Evolutionary conservation across 2,113 vertebrate species (phyloP).

Genomic region (Oncorhynchus clarkii): DNA sequence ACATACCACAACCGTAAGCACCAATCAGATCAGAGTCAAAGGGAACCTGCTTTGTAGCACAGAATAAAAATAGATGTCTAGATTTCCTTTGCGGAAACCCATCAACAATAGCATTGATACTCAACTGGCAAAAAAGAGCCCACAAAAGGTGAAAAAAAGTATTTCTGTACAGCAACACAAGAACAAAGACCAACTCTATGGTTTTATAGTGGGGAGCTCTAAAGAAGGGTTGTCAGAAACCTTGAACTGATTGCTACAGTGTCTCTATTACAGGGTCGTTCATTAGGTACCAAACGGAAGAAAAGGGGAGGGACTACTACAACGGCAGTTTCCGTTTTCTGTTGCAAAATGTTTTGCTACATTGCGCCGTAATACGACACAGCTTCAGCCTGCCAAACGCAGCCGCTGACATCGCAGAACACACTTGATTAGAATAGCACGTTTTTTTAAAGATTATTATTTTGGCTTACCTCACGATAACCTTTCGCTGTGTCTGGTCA

Average conservation of each 20-base stretch:
- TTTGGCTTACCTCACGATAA: slow-evolving; percentile 90
- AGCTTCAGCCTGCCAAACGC: too few relatives aligned
- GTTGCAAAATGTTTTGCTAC: too few relatives aligned
- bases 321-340: too few relatives aligned
- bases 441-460: neutral
- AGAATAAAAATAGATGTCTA: neutral
- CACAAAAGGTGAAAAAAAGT: neutral
- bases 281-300: neutral
- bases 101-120: neutral
- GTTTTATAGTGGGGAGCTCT: neutral
- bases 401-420: neutral
- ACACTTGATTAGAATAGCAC: neutral
- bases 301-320: neutral
- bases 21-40: neutral
- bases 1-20: neutral
- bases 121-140: neutral
- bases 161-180: neutral
- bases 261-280: neutral
- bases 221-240: neutral
- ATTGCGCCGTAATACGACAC: too few relatives aligned
- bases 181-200: neutral
- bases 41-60: neutral
- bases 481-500: slow-evolving; percentile 96
- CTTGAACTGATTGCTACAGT: neutral
- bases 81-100: neutral